Evolutionary conservation across 2,797 vertebrate genomes (phyloP), one percentile per base, ranked within the genome.

Genomic region (Poecilia picta): DNA sequence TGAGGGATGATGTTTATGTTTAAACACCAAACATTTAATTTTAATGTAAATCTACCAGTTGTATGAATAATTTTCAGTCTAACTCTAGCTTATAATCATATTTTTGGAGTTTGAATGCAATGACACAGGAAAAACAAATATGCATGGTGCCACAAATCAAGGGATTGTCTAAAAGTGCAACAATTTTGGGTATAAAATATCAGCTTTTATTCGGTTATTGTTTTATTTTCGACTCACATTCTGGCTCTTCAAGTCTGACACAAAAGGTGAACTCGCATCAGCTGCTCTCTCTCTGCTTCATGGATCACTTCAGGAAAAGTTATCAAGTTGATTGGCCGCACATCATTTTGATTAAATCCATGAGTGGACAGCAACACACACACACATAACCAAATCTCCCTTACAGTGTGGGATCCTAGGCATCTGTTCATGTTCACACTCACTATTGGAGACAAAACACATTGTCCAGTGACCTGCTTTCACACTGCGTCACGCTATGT

Each of bases 391-490:
- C 23, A 23, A 85, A 12, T 72, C 77, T 53, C 0, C n/a, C 80
- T 81, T 47, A 83, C 82, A 55, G 86, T 88, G 87, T 93, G 93
- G 87, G 93, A 94, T 77, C 46, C 62, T 47, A 76, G 86, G 91
- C 93, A 94, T 88, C 92, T 93, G 91, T 71, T 83, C 66, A 31
- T 41, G 47, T 76, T 72, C 80, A 74, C 72, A 64, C 70, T 45
- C 74, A 75, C 64, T n/a, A 36, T 39, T 41, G 10, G 71, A 64
- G 85, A 90, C 85, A 83, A 88, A 86, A 88, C 79, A 78, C 86
- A 88, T 84, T 87, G 83, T 88, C 87, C 86, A 76, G 43, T 94
- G 92, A 92, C 92, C 93, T 93, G 91, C 77, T 93, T 92, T 90
- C 70, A 83, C 77, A 18, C 87, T 53, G 70, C 72, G 84, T 89